A percentile compares a stretch with the other conserved stretches of the same genome.
Conservation (phyloP, 1,140 invertebrate species). For the Drosophila albomicans region DNA sequence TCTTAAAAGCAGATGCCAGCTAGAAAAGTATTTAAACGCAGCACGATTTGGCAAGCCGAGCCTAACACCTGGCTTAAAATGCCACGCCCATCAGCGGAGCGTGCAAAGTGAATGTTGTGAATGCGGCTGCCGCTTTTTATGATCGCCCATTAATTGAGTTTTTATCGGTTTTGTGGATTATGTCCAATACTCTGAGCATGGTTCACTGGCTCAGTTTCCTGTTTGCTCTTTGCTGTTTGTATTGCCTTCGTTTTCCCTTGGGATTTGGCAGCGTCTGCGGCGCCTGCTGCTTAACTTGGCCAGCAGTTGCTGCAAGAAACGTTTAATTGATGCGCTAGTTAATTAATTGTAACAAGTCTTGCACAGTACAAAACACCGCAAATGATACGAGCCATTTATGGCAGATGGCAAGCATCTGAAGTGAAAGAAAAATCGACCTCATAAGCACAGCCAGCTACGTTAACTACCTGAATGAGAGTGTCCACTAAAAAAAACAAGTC, state of each 20-base stretch:
- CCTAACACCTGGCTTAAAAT: slow-evolving; percentile 27
- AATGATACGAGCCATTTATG: slow-evolving; percentile 56
- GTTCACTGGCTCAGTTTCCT: slow-evolving; percentile 28
- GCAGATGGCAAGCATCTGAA: slow-evolving; percentile 27
- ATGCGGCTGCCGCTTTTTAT: slow-evolving; percentile 41
- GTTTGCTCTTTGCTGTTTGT: background rate
- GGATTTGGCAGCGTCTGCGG: slow-evolving; percentile 48
- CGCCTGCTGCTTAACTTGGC: slow-evolving; percentile 38
- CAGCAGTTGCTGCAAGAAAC: slow-evolving; percentile 30
- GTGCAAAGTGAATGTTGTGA: slow-evolving; percentile 24
- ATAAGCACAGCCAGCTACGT: slow-evolving; percentile 69
- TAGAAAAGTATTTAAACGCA: background rate
- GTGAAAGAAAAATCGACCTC: slow-evolving; percentile 57
- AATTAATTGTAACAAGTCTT: slow-evolving; percentile 78
- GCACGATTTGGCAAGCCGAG: slow-evolving; percentile 11
- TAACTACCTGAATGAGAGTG: slow-evolving; percentile 50
- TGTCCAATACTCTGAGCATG: slow-evolving; percentile 19
- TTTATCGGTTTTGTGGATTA: slow-evolving; percentile 73
- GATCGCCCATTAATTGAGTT: slow-evolving; percentile 72
- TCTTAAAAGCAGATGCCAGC: background rate
- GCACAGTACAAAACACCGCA: slow-evolving; percentile 56
- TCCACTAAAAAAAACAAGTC: slow-evolving; percentile 19
- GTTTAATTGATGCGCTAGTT: slow-evolving; percentile 80
- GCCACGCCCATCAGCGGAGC: slow-evolving; percentile 22
- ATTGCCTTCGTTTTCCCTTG: slow-evolving; percentile 23